Conservation (phyloP, 1,140 invertebrate species). For the Saccostrea echinata region DNA sequence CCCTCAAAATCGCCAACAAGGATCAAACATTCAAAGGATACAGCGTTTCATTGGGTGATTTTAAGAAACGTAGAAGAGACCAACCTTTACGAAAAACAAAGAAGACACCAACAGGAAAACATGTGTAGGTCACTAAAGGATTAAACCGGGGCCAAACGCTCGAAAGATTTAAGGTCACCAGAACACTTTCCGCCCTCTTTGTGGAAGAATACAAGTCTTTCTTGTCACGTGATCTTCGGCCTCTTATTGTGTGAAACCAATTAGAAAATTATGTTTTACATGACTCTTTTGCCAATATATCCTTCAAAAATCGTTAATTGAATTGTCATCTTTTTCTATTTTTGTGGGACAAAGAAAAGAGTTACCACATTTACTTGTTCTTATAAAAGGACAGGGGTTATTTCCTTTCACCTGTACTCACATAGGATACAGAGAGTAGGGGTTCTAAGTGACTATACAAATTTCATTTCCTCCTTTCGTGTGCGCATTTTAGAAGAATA, state of each 20-base stretch:
- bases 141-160: neutral
- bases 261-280: slow-evolving; percentile 2
- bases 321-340: neutral
- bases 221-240: neutral
- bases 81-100: neutral
- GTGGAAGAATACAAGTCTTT: neutral
- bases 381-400: neutral
- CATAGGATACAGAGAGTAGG: too few relatives aligned
- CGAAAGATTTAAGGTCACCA: neutral
- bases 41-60: neutral
- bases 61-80: neutral
- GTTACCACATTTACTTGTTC: neutral
- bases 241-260: neutral
- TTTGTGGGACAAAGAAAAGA: too few relatives aligned
- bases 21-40: too few relatives aligned
- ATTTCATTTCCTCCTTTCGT: too few relatives aligned
- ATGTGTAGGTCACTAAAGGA: neutral
- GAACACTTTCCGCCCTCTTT: neutral
- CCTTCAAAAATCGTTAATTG: neutral
- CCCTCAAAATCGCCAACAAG: too few relatives aligned
- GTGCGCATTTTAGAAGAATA: too few relatives aligned
- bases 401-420: neutral
- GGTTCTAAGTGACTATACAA: too few relatives aligned
- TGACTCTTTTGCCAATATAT: neutral
- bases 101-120: neutral